Base-by-base conservation (phyloP, 2,888 invertebrate species). In the Miltochrista miniata region DNA sequence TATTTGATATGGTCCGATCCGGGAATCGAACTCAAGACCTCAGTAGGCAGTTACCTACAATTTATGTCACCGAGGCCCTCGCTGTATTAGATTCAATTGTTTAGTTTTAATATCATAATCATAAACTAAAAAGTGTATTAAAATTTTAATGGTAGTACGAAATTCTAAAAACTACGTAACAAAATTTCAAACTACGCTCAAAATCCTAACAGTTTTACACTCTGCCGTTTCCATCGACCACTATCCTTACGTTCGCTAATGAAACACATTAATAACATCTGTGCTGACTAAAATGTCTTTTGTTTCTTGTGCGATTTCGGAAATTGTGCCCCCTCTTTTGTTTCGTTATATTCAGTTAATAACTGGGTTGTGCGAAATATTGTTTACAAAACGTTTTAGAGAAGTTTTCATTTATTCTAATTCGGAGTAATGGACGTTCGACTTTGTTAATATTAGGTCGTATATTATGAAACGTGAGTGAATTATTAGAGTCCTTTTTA, bases 221-320 rank as follows among this genome's bases (percentile, higher is more conserved):
- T 7, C 4, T 46, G 39, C 43, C 69, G 24, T 51, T 73, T 76
- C 74, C 60, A 74, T 65, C 48, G n/a, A 30, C 33, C 46, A 59
- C 51, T 56, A 66, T 69, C 61, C 58, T 61, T 36, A 18, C 35
- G 31, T 40, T 60, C 59, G 69, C 75, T 83, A 85, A 85, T 84
- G 82, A 85, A 85, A 85, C 70, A 70, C 81, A 82, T 85, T 85
- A 82, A 82, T 79, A 79, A 79, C 83, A 85, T 79, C 83, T 80
- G 84, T 49, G 79, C 72, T 65, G 74, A 76, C 74, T 80, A 75
- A 79, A 82, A 78, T 75, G 76, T 74, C 76, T 74, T 81, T 82
- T 81, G 81, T 82, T 80, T 76, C 77, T 76, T 74, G 62, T 62
- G 70, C 70, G 74, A 72, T 74, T 81, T 76, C 61, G 57, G 70